Conservation (phyloP, 2,888 invertebrate genomes). For the Drosophila monieri region DNA sequence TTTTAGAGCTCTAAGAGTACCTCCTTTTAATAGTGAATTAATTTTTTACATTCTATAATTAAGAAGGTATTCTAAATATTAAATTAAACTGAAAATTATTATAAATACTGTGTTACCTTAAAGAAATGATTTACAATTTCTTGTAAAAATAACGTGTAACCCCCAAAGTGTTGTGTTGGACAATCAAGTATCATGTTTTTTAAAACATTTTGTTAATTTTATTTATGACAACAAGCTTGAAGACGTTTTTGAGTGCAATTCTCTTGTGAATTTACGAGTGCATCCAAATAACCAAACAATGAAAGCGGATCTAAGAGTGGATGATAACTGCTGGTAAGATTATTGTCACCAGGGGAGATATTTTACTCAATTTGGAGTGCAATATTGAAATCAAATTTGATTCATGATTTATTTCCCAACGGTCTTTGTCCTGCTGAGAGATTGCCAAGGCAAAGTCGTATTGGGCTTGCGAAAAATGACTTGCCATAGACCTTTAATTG, state of each 20-base stretch:
- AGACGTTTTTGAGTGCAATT: constrained; percentile 5
- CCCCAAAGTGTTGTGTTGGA: too few relatives aligned
- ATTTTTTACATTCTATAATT: too few relatives aligned
- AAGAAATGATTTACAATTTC: too few relatives aligned
- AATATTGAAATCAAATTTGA: neutral
- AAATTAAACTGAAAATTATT: too few relatives aligned
- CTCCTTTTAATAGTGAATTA: too few relatives aligned
- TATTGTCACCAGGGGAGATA: neutral
- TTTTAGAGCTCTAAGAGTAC: too few relatives aligned
- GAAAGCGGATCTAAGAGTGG: constrained; percentile 2
- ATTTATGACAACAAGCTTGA: neutral
- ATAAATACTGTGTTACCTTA: too few relatives aligned
- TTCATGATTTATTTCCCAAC: neutral
- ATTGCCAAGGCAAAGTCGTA: neutral
- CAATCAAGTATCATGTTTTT: neutral
- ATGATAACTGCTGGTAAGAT: neutral
- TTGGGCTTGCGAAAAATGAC: neutral
- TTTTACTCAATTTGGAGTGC: neutral
- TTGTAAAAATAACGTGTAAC: too few relatives aligned
- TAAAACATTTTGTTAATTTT: neutral
- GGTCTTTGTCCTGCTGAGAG: neutral
- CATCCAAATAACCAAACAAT: neutral
- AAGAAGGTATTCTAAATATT: too few relatives aligned
- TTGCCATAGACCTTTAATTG: neutral
- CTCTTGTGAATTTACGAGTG: neutral